Evolutionary conservation across 2,113 vertebrate species (phyloP).

Genomic region (Axis porcinus): DNA sequence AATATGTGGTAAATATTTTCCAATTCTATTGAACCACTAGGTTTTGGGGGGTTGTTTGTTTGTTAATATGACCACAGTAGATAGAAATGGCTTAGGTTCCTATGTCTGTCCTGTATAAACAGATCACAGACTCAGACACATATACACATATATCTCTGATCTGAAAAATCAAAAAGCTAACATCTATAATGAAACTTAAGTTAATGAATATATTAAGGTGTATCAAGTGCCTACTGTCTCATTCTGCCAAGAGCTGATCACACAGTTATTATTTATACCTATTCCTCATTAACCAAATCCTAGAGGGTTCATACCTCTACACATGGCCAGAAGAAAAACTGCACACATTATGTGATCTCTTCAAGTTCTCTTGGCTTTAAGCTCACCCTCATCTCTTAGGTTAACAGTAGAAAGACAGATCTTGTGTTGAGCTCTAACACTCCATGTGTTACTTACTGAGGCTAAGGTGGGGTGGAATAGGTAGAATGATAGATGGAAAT

Average conservation of each 20-base stretch:
- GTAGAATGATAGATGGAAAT: neutral
- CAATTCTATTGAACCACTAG: neutral
- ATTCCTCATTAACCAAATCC: neutral
- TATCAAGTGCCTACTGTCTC: neutral
- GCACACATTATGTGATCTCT: neutral
- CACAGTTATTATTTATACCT: neutral
- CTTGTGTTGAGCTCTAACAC: neutral
- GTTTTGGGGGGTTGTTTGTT: neutral
- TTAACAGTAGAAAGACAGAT: neutral
- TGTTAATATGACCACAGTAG: neutral
- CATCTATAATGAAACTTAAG: neutral
- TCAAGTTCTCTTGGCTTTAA: neutral
- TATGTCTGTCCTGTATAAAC: neutral
- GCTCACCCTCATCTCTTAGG: neutral
- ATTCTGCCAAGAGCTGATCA: neutral
- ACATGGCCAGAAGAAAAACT: neutral
- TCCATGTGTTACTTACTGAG: neutral
- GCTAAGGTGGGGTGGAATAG: neutral
- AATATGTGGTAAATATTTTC: neutral
- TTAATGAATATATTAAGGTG: neutral
- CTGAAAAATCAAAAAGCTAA: neutral
- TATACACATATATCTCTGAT: neutral
- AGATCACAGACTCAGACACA: neutral
- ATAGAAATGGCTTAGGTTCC: neutral
- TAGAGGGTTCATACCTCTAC: neutral